phyloP scores from a whole-genome alignment of 2,888 invertebrate genomes.

The Silvanus unidentatus region DNA sequence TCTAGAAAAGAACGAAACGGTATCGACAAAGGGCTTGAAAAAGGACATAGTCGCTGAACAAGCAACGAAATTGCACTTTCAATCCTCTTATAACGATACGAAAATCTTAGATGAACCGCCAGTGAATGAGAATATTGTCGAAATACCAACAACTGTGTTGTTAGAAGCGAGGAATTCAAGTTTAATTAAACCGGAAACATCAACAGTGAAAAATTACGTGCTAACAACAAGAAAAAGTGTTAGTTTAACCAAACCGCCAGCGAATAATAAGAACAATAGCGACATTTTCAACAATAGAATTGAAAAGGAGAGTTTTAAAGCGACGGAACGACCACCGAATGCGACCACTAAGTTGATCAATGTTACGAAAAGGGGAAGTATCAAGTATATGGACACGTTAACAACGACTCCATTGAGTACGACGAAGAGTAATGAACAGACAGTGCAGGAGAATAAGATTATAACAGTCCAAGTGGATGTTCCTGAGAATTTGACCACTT shows the following conservation, averaged over 20 bases:
- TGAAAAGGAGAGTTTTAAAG: slow-evolving; percentile 32
- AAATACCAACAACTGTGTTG: not conserved
- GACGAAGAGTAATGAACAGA: slow-evolving; percentile 27
- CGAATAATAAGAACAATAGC: slow-evolving; percentile 26
- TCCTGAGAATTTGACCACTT: slow-evolving; percentile 30
- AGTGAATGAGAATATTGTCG: not conserved
- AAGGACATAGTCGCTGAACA: slow-evolving; percentile 44
- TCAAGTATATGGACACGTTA: slow-evolving; percentile 17
- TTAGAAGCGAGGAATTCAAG: not conserved
- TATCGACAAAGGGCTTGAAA: slow-evolving; percentile 32
- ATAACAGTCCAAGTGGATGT: slow-evolving; percentile 26
- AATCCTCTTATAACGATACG: slow-evolving; percentile 52
- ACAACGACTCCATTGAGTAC: slow-evolving; percentile 50
- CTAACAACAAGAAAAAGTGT: slow-evolving; percentile 24
- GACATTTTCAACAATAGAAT: slow-evolving; percentile 39
- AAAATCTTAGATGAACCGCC: slow-evolving; percentile 47
- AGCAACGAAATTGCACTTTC: slow-evolving; percentile 47
- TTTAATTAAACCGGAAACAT: slow-evolving; percentile 14
- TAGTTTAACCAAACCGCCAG: slow-evolving; percentile 24
- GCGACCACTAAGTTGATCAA: slow-evolving; percentile 2
- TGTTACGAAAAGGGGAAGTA: slow-evolving; percentile 15
- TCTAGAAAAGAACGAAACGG: slow-evolving; percentile 30
- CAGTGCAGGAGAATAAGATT: slow-evolving; percentile 37
- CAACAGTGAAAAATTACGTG: slow-evolving; percentile 15
- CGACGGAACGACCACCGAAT: slow-evolving; percentile 13